These are phyloP conservation scores for Urocynchramus pylzowi DNA, from an alignment of 2,113 vertebrate species.

Conservation along the genomic window DNA sequence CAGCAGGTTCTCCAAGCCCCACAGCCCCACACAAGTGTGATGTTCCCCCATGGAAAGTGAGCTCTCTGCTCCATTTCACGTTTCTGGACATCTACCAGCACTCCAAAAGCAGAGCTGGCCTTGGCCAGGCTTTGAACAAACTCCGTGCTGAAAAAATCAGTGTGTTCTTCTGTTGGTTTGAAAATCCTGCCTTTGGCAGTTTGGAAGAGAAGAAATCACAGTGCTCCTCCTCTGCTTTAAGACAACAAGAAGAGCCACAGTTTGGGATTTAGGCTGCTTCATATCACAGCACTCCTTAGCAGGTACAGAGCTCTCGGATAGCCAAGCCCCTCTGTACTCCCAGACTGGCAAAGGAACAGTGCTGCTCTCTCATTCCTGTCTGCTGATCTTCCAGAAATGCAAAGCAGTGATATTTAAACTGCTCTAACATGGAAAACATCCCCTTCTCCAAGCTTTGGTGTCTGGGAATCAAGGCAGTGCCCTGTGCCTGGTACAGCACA, in stretches of 20 bases:
- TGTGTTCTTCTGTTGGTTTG: not conserved
- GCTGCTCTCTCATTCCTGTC: not conserved
- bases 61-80: not conserved
- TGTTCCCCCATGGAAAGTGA: not conserved
- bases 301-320: not conserved
- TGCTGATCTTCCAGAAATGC: not conserved
- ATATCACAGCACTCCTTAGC: rapidly evolving
- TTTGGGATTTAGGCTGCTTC: not conserved
- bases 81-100: not conserved
- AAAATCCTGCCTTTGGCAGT: not conserved
- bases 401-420: not conserved
- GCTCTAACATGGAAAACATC: not conserved
- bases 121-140: not conserved
- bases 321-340: not conserved
- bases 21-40: not conserved
- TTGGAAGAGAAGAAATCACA: not conserved
- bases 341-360: not conserved
- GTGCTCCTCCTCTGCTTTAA: not conserved
- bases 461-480: not conserved
- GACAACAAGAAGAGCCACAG: not conserved
- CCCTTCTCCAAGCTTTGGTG: not conserved
- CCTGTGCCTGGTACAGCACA: not conserved
- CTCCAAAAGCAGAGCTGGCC: not conserved
- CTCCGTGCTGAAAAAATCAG: not conserved
- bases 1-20: not conserved